Evolutionary conservation across 92 coral and sea anemone genomes (phyloP).

Genomic region (Epizoanthus stellaris): DNA sequence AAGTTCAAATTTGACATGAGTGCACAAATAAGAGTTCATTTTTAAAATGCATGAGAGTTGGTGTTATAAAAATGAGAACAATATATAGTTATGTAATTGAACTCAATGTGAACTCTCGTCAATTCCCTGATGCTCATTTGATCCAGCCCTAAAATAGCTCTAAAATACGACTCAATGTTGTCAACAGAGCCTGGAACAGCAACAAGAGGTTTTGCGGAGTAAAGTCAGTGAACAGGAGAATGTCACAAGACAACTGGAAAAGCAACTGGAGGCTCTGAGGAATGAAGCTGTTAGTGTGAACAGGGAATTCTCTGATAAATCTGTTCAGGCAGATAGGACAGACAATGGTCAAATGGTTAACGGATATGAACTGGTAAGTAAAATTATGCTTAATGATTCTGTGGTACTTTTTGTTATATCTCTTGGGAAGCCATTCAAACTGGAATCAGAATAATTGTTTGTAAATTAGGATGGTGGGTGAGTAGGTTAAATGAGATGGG

Average conservation of each 20-base stretch:
- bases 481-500: no score
- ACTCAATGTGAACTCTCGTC: background rate
- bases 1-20: no score
- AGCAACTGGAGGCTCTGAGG: conserved; percentile 53
- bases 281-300: conserved; percentile 34
- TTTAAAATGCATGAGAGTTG: no score
- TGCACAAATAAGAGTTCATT: no score
- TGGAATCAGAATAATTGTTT: no score
- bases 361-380: background rate
- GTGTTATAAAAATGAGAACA: no score
- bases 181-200: conserved; percentile 65
- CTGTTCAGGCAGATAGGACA: conserved; percentile 42
- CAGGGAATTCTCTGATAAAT: conserved; percentile 55
- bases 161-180: background rate
- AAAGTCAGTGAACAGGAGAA: conserved; percentile 82
- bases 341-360: conserved; percentile 5
- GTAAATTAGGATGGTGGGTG: no score
- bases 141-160: background rate
- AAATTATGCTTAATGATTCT: background rate
- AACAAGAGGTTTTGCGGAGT: conserved; percentile 70
- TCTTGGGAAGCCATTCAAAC: background rate
- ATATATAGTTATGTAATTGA: no score
- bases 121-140: background rate
- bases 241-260: conserved; percentile 71
- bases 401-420: background rate